A percentile compares a stretch with the other conserved stretches of the same genome.
Evolutionary conservation across 2,888 invertebrate species (phyloP).

Genomic region (Digitonthophagus gazella): DNA sequence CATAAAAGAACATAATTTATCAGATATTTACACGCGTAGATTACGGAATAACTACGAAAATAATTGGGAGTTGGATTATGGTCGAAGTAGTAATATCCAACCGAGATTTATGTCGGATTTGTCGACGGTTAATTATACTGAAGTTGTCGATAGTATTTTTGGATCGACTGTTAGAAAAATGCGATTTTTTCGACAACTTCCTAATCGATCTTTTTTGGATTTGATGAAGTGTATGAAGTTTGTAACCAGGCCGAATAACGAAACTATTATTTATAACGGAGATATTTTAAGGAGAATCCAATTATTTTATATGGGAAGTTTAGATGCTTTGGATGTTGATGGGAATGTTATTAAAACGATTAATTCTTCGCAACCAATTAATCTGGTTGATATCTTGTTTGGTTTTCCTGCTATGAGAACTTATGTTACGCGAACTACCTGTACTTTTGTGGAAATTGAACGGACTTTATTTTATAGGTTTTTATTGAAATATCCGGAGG

Average conservation of each 20-base stretch:
- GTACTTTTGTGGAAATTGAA: background rate
- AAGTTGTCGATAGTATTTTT: background rate
- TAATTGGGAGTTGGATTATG: background rate
- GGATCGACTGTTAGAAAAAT: background rate
- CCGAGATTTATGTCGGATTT: conserved; percentile 1
- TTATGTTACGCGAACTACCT: conserved; percentile 13
- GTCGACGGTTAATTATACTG: background rate
- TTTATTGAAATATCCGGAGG: background rate
- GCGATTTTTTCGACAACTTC: background rate
- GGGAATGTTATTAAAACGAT: conserved; percentile 2
- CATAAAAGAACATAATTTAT: background rate
- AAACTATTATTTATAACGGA: conserved; percentile 27
- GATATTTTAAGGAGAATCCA: conserved; percentile 23
- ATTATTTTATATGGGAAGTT: conserved; percentile 20
- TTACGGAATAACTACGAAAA: background rate
- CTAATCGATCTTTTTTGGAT: background rate
- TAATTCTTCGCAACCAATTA: conserved; percentile 12
- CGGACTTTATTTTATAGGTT: background rate
- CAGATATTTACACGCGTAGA: background rate
- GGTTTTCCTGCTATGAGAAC: conserved; percentile 18
- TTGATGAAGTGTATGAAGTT: background rate
- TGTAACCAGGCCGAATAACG: conserved; percentile 24
- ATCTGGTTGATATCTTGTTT: conserved; percentile 21
- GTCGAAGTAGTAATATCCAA: background rate
- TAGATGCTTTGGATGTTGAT: conserved; percentile 1